A percentile compares a stretch with the other conserved stretches of the same genome.
Evolutionary conservation across 2,113 vertebrate species (phyloP).

Genomic region (Atlantisia rogersi): DNA sequence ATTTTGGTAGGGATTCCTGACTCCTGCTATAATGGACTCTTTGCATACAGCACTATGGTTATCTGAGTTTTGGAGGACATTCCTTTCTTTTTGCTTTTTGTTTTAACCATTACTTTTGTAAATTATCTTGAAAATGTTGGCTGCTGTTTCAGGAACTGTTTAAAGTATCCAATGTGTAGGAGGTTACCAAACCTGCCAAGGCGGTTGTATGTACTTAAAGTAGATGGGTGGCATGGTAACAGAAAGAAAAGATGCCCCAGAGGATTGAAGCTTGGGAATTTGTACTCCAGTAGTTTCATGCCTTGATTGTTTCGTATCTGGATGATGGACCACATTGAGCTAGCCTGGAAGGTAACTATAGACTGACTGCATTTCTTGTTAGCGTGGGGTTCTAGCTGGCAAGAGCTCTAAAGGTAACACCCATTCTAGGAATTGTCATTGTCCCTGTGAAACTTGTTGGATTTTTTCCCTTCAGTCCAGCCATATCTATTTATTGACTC

Average conservation of each 20-base stretch:
- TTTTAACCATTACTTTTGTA: neutral
- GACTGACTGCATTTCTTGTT: neutral
- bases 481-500: neutral
- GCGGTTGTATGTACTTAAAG: neutral
- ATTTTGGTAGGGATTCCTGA: neutral
- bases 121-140: neutral
- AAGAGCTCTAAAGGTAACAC: neutral
- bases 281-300: neutral
- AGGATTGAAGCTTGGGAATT: neutral
- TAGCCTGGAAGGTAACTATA: neutral
- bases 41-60: neutral
- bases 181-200: neutral
- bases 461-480: neutral
- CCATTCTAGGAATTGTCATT: neutral
- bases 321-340: neutral
- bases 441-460: neutral
- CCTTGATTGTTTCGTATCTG: neutral
- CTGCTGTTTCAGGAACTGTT: neutral
- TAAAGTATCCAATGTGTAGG: neutral
- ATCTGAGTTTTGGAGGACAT: neutral
- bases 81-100: neutral
- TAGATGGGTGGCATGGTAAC: neutral
- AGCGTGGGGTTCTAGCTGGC: neutral
- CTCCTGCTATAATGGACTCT: neutral
- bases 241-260: neutral